Evolutionary conservation across 2,888 invertebrate species (phyloP).

Genomic region (Cheilosia vulpina): DNA sequence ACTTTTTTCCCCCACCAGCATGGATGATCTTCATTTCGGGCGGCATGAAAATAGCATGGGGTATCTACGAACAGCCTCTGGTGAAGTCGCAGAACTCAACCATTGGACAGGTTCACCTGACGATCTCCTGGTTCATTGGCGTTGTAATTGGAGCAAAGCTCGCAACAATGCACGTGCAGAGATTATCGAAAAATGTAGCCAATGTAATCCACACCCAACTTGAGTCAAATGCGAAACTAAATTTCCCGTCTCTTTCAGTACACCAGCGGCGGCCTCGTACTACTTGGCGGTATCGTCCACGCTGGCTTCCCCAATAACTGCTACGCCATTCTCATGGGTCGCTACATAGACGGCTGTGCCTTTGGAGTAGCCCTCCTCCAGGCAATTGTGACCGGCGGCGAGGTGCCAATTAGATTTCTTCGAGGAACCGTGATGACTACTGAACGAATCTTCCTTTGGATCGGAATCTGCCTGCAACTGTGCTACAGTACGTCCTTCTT

Average conservation of each 20-base stretch:
- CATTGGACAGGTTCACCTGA: conserved; percentile 77
- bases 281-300: conserved; percentile 79
- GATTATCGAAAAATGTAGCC: conserved; percentile 79
- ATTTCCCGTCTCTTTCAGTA: conserved; percentile 75
- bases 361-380: conserved; percentile 81
- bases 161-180: conserved; percentile 79
- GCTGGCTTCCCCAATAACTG: conserved; percentile 77
- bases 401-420: conserved; percentile 79
- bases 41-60: conserved; percentile 80
- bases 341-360: conserved; percentile 80
- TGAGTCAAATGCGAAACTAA: neutral
- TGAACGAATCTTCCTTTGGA: conserved; percentile 81
- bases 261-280: conserved; percentile 79
- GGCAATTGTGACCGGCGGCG: conserved; percentile 79
- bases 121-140: conserved; percentile 81
- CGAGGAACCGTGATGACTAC: conserved; percentile 80
- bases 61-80: conserved; percentile 64
- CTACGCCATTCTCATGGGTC: conserved; percentile 77
- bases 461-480: conserved; percentile 80
- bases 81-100: conserved; percentile 27
- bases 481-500: conserved; percentile 76
- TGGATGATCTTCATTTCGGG: conserved; percentile 78
- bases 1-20: conserved; percentile 23
- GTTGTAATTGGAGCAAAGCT: conserved; percentile 79
- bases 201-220: conserved; percentile 78